These are phyloP conservation scores for Drosophila colorata DNA, from an alignment of 2,888 invertebrate genomes.

Conservation along the genomic window DNA sequence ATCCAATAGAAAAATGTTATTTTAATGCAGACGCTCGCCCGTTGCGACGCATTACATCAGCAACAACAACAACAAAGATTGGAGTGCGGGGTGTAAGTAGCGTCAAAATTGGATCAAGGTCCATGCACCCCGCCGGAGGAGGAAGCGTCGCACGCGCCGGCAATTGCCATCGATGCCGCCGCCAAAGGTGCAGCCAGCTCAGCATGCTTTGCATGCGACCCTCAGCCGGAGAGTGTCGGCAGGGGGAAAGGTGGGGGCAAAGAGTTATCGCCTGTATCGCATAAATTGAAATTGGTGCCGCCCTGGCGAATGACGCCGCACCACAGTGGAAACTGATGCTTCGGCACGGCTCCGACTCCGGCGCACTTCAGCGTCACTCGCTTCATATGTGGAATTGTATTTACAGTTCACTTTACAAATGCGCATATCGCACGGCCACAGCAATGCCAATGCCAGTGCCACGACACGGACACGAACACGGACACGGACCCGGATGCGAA, in stretches of 20 bases:
- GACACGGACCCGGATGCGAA: slow-evolving; percentile 6
- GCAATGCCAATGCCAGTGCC: slow-evolving; percentile 30
- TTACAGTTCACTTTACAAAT: slow-evolving; percentile 78
- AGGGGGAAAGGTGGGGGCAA: slow-evolving; percentile 14
- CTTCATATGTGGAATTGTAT: slow-evolving; percentile 64
- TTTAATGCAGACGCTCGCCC: slow-evolving; percentile 72
- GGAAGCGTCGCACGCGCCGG: slow-evolving; percentile 49
- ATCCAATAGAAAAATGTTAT: slow-evolving; percentile 80
- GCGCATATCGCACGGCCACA: slow-evolving; percentile 61
- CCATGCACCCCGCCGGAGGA: slow-evolving; percentile 40
- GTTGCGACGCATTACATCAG: slow-evolving; percentile 35
- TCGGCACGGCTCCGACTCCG: not conserved
- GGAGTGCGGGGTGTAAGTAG: slow-evolving; percentile 28
- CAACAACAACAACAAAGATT: slow-evolving; percentile 15
- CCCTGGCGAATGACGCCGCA: slow-evolving; percentile 20
- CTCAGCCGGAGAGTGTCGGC: not conserved
- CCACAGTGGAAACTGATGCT: slow-evolving; percentile 35
- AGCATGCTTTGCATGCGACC: slow-evolving; percentile 53
- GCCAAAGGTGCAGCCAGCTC: slow-evolving; percentile 49
- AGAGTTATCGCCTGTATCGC: slow-evolving; percentile 72
- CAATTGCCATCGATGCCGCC: slow-evolving; percentile 41
- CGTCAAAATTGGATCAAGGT: slow-evolving; percentile 75
- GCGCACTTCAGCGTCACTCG: slow-evolving; percentile 6
- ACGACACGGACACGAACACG: slow-evolving; percentile 20
- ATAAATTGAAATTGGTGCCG: slow-evolving; percentile 67